phyloP scores from a whole-genome alignment of 2,113 vertebrate species.

The Ibidorhyncha struthersii region DNA sequence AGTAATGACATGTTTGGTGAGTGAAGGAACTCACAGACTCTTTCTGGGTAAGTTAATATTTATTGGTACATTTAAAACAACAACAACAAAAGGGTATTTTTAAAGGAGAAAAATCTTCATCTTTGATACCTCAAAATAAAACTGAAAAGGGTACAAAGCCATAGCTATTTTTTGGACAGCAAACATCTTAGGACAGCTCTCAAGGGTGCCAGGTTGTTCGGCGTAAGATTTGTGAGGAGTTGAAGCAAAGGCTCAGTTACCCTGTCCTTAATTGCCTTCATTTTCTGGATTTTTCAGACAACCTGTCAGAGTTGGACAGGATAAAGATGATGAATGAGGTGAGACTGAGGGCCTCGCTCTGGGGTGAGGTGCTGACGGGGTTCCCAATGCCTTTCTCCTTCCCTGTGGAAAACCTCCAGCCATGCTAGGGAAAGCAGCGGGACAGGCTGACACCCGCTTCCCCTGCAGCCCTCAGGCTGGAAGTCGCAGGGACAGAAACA shows the following conservation, averaged over 20 bases:
- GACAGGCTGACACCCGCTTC: accelerated
- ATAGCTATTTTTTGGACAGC: not conserved
- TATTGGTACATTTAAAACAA: not conserved
- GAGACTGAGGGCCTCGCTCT: accelerated
- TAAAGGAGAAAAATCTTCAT: not conserved
- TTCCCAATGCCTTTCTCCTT: not conserved
- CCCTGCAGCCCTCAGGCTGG: not conserved
- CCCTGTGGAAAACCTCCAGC: accelerated
- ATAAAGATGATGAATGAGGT: not conserved
- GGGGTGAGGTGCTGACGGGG: accelerated
- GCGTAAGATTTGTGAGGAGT: not conserved
- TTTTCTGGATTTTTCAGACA: not conserved
- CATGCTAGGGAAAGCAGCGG: accelerated
- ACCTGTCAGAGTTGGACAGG: not conserved
- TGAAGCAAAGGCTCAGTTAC: not conserved
- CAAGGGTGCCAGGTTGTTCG: not conserved
- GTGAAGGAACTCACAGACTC: not conserved
- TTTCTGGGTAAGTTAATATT: not conserved
- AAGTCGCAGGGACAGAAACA: not conserved
- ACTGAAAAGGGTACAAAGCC: not conserved
- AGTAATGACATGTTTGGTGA: not conserved
- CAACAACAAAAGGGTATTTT: not conserved
- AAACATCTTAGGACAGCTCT: not conserved
- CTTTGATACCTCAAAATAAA: not conserved
- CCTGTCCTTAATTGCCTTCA: accelerated